These are phyloP conservation scores for Dicroscelio sp. DNA, from an alignment of 2,888 invertebrate species.

Conservation along the genomic window DNA sequence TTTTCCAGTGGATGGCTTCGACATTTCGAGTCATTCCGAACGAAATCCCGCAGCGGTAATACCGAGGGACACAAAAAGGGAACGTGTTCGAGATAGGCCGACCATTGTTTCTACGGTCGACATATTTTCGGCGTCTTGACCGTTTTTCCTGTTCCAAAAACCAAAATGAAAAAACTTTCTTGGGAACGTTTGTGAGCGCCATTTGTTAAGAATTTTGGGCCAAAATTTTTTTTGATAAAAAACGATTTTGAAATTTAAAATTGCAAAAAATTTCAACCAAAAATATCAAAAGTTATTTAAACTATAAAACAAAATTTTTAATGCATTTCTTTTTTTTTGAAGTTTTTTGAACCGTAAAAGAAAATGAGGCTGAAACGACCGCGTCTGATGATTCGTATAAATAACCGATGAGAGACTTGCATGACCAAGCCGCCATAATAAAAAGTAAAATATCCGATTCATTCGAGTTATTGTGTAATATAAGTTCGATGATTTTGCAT, in stretches of 20 bases:
- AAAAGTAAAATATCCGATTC: conserved; percentile 57
- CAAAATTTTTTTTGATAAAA: too few species aligned
- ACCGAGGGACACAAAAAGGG: conserved; percentile 37
- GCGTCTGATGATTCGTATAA: neutral
- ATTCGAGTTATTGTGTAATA: conserved; percentile 59
- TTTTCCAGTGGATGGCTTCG: conserved; percentile 74
- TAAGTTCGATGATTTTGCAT: conserved; percentile 61
- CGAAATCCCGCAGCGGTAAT: conserved; percentile 32
- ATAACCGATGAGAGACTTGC: too few species aligned
- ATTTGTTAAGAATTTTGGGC: too few species aligned
- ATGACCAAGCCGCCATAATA: conserved; percentile 14
- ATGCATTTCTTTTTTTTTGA: too few species aligned
- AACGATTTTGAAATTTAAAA: too few species aligned
- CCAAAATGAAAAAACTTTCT: neutral
- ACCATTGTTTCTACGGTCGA: conserved; percentile 6
- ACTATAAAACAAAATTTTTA: too few species aligned
- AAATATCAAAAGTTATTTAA: too few species aligned
- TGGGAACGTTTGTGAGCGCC: too few species aligned
- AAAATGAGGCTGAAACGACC: too few species aligned
- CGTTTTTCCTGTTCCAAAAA: neutral
- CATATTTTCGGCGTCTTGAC: neutral
- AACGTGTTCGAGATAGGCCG: conserved; percentile 33
- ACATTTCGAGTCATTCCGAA: conserved; percentile 60
- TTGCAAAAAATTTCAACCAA: too few species aligned
- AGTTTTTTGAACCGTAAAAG: too few species aligned